These are phyloP conservation scores for Tragelaphus strepsiceros DNA, from an alignment of 2,113 vertebrate genomes.

Conservation along the genomic window DNA sequence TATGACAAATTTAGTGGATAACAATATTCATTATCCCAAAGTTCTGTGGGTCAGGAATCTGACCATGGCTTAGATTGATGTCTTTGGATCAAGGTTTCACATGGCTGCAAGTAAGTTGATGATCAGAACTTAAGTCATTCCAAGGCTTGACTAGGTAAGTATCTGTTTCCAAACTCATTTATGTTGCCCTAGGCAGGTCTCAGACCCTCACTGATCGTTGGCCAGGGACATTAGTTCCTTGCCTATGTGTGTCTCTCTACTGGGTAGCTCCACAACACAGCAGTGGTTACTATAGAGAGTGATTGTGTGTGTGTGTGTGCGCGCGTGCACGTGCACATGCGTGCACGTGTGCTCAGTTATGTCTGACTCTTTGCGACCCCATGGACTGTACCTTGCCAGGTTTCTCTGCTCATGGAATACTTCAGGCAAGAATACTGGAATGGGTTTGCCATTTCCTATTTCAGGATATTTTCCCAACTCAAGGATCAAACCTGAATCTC, in stretches of 20 bases:
- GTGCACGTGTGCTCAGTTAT: not conserved
- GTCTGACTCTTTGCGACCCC: not conserved
- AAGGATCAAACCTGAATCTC: not conserved
- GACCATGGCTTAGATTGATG: not conserved
- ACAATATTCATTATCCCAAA: not conserved
- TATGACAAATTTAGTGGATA: not conserved
- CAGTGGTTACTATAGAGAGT: not conserved
- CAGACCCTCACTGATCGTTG: not conserved
- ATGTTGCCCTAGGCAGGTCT: not conserved
- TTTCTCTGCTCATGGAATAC: not conserved
- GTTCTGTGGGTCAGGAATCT: not conserved
- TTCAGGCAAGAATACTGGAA: not conserved
- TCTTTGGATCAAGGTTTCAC: not conserved
- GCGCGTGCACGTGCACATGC: fast-evolving
- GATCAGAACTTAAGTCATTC: not conserved
- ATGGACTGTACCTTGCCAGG: not conserved
- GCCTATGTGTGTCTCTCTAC: not conserved
- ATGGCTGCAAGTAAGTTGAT: not conserved
- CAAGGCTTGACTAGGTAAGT: not conserved
- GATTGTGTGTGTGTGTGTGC: not conserved
- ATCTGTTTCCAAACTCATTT: not conserved
- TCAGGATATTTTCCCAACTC: not conserved
- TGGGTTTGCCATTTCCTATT: not conserved
- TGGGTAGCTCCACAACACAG: not conserved
- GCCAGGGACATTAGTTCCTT: not conserved